Conservation (phyloP, 2,113 vertebrate species). For the Oreocharis arfaki region DNA sequence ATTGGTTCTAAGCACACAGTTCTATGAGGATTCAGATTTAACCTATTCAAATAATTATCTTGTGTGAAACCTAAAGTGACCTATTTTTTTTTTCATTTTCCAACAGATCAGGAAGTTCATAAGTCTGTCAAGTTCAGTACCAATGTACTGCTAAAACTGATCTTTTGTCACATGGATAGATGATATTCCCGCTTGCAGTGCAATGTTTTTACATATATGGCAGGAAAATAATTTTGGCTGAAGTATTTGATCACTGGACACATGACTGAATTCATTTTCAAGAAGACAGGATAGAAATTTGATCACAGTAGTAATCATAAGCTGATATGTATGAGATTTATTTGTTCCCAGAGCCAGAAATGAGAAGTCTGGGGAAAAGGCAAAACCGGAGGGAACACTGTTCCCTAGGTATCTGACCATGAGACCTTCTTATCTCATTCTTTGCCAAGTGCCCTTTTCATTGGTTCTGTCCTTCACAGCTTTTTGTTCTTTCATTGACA, state of each 20-base stretch:
- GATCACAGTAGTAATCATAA: background rate
- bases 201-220: background rate
- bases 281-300: background rate
- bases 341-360: background rate
- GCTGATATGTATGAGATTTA: background rate
- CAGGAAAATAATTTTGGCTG: background rate
- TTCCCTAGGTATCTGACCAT: background rate
- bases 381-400: background rate
- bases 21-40: background rate
- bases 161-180: background rate
- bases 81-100: background rate
- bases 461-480: background rate
- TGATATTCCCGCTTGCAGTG: background rate
- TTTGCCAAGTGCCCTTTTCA: background rate
- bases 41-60: background rate
- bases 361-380: background rate
- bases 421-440: background rate
- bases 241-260: background rate
- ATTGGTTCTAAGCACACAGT: background rate
- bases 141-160: background rate
- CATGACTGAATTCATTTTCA: background rate
- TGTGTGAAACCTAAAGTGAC: background rate
- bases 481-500: background rate
- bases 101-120: background rate
- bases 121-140: background rate